Conservation (phyloP, 2,888 invertebrate genomes). For the Acrobasis repandana region DNA sequence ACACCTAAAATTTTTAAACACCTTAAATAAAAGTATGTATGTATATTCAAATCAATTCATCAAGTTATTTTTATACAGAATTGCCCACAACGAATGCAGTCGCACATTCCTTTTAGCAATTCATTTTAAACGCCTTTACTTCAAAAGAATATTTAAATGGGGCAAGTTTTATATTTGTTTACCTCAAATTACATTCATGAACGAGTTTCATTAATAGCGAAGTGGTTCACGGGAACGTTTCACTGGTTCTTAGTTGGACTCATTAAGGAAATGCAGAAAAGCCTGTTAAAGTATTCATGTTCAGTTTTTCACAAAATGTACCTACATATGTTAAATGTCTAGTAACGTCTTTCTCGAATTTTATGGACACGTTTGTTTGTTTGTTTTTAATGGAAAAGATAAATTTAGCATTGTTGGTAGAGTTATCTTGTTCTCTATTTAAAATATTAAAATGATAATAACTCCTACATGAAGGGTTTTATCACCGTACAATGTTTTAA, state of each 20-base stretch:
- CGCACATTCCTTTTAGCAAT: not conserved
- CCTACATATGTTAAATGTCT: not conserved
- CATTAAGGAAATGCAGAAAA: not conserved
- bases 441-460: too few relatives aligned
- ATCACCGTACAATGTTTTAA: too few relatives aligned
- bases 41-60: too few relatives aligned
- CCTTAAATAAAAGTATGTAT: too few relatives aligned
- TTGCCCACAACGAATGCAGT: constrained; percentile 1
- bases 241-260: not conserved
- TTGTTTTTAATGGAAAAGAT: too few relatives aligned
- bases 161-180: constrained; percentile 24
- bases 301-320: not conserved
- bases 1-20: too few relatives aligned
- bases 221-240: not conserved
- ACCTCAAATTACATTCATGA: constrained; percentile 27
- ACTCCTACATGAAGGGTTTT: too few relatives aligned
- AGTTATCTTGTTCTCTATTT: too few relatives aligned
- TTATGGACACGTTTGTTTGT: too few relatives aligned
- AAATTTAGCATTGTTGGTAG: too few relatives aligned
- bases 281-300: not conserved
- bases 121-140: constrained; percentile 24
- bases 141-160: constrained; percentile 29
- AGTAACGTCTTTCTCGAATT: not conserved
- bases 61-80: too few relatives aligned
- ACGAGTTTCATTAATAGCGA: constrained; percentile 17